Evolutionary conservation across 2,113 vertebrate species (phyloP).

Genomic region (Dolichallabes microphthalmus): DNA sequence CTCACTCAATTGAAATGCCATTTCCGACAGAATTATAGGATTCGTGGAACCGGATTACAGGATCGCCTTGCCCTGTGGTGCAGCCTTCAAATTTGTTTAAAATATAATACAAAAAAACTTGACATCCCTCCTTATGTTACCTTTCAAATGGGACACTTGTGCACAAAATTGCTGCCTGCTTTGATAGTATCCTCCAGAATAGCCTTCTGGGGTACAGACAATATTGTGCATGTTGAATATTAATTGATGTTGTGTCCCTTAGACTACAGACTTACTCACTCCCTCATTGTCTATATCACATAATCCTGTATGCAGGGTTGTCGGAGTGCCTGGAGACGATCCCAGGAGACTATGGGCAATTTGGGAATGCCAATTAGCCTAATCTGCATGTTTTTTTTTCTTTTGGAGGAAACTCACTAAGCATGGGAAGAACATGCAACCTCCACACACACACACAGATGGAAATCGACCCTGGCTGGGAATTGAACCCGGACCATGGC

Average conservation of each 20-base stretch:
- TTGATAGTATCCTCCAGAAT: not conserved
- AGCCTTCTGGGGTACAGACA: not conserved
- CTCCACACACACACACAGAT: too few relatives aligned
- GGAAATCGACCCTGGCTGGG: too few relatives aligned
- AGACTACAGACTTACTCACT: not conserved
- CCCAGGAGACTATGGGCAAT: too few relatives aligned
- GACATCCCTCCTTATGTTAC: not conserved
- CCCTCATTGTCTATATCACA: too few relatives aligned
- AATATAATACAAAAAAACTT: not conserved
- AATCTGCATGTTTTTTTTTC: too few relatives aligned
- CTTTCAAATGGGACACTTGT: not conserved
- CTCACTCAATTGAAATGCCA: not conserved
- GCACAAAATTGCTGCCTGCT: not conserved
- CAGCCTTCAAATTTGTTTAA: not conserved
- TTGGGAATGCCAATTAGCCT: too few relatives aligned
- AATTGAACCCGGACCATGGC: too few relatives aligned
- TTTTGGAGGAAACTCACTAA: too few relatives aligned
- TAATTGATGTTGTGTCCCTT: not conserved
- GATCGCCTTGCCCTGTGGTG: not conserved
- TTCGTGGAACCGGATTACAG: not conserved
- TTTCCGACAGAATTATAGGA: slow-evolving; percentile 4
- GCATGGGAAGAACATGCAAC: too few relatives aligned
- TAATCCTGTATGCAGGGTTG: too few relatives aligned
- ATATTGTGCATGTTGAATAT: not conserved
- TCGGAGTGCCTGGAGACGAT: too few relatives aligned